These are phyloP conservation scores for Pyrrhosoma nymphula DNA, from an alignment of 2,888 invertebrate genomes.

Conservation along the genomic window DNA sequence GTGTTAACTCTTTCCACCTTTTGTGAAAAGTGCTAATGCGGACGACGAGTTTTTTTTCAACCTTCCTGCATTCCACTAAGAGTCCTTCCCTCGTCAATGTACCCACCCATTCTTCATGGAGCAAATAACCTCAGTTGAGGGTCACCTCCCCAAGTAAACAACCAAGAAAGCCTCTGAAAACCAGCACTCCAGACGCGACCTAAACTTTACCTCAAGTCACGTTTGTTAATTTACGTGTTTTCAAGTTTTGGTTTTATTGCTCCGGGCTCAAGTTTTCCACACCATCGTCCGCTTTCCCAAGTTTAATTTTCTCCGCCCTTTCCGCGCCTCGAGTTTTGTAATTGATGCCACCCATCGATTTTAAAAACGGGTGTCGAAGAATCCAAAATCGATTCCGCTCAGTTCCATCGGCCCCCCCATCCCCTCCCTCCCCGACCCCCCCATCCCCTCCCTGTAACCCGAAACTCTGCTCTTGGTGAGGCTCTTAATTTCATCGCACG, in stretches of 20 bases:
- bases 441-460: neutral
- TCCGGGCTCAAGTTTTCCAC: neutral
- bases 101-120: too few species aligned
- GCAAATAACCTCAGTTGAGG: too few species aligned
- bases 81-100: too few species aligned
- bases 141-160: too few species aligned
- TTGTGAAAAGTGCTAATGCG: too few species aligned
- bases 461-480: neutral
- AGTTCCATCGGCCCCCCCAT: neutral
- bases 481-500: neutral
- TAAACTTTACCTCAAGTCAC: neutral
- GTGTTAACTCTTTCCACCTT: too few species aligned
- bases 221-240: neutral
- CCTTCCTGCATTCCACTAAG: too few species aligned
- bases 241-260: neutral
- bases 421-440: too few species aligned
- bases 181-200: too few species aligned
- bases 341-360: constrained; percentile 47
- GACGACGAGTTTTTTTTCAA: too few species aligned
- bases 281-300: neutral
- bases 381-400: constrained; percentile 50
- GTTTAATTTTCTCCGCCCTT: neutral
- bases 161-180: too few species aligned
- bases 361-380: constrained; percentile 37
- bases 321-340: constrained; percentile 49